Base-by-base conservation (phyloP, 2,888 invertebrate species). In the Rhagonycha fulva region DNA sequence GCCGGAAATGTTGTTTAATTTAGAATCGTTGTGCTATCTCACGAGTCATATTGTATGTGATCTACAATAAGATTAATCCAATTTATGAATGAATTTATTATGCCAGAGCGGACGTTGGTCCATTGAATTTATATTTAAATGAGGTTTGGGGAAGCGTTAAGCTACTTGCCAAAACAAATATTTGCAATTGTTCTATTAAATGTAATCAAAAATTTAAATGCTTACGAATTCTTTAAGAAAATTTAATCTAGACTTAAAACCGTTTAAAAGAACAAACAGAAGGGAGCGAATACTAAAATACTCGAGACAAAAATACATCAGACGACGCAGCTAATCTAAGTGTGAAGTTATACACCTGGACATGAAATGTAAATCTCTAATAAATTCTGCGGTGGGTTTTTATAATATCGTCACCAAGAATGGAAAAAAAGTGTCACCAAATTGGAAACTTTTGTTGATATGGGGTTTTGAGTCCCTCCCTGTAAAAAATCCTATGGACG, bases 261-360 rank as follows among this genome's bases (percentile, higher is more conserved):
- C 63, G n/a, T 24, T 14, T 66, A 66, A 66, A 26, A 24, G 63
- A 23, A 66, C 26, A 24, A 66, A 70, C 60, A 70, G 26, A 69
- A 62, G 28, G 32, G 23, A 66, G 71, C 28, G 66, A 67, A 19
- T 19, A 63, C 66, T 30, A 72, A 72, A 72, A 72, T 66, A 72
- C 32, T 23, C 24, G 1, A 12, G 71, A 72, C 66, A 23, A 72
- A 72, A 72, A 72, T 72, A 72, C 63, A 66, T 66, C 71, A 72
- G 71, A 72, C 71, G 62, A 62, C 71, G 47, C 63, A 32, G 66
- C 66, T 72, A 72, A 72, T 72, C 66, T 5, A 12, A 71, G 71
- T 72, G 71, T 66, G 71, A 72, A 72, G 71, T 67, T 72, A 32
- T 66, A 72, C 71, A 72, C 71, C 71, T 72, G 71, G 66, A 63